Evolutionary conservation across 2,797 vertebrate species (phyloP), one percentile per base, ranked within the genome.

Genomic region (Phylloscopus collybita): DNA sequence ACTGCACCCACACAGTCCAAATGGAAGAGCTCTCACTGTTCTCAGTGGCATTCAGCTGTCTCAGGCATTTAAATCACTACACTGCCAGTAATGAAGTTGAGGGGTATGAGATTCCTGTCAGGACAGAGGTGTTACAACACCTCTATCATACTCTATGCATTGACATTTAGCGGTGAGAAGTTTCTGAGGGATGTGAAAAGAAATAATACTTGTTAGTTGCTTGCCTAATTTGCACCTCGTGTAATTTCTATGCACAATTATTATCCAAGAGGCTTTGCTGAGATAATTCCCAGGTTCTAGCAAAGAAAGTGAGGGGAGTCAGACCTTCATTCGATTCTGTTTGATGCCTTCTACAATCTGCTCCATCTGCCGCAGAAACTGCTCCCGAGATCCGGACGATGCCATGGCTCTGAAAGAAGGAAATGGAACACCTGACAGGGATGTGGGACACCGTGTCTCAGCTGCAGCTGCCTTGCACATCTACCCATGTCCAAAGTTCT

Each of bases 261-360:
- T 50, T 72, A 73, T 16, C 65, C 45, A 62, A 59, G 78, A 87
- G 40, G 25, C 29, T 90, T 83, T 72, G 74, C 62, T 93, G 81
- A 94, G 86, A 23, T 66, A 67, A 83, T 75, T 83, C 29, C 20
- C 73, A 74, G 18, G 25, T 69, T 88, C 45, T 56, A 57, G 21
- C n/a, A 80, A 42, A 78, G 45, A 14, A 72, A 74, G 11, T 32
- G 21, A 91, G 32, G 88, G 56, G 53, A 44, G 22, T 61, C 96
- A 80, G 90, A 99, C 99, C 99, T 99, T 99, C 96, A 99, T 99
- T 93, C 98, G 98, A 76, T 98, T 99, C 97, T 99, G 99, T 95
- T 99, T 99, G 98, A 99, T 99, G 89, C 99, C 99, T 96, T 99
- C 99, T 67, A 99, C 99, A 12, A 99, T 99, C 97, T 99, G 99